phyloP scores from a whole-genome alignment of 2,797 vertebrate species.

The Melopsittacus undulatus region DNA sequence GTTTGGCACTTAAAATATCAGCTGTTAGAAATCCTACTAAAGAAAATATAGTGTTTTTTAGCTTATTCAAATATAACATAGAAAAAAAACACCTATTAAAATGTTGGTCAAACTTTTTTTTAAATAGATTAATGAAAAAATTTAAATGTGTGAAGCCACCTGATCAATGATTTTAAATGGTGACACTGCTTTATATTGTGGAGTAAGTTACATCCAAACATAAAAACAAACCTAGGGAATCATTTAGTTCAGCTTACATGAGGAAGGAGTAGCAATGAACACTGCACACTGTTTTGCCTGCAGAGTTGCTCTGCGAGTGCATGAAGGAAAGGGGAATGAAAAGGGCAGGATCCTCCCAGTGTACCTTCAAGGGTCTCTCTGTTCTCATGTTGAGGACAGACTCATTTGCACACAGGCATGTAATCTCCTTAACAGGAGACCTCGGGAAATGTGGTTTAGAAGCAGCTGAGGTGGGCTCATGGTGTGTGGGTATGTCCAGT shows the following conservation, averaged over 20 bases:
- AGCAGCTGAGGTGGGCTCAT: not conserved
- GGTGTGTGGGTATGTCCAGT: not conserved
- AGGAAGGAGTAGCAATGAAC: not conserved
- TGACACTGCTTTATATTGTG: not conserved
- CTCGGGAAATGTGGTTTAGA: not conserved
- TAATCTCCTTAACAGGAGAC: fast-evolving
- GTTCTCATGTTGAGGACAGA: not conserved
- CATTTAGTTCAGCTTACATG: fast-evolving
- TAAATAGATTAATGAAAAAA: not conserved
- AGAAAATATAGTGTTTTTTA: not conserved
- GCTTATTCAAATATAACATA: not conserved
- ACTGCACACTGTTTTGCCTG: fast-evolving
- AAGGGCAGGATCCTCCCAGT: not conserved
- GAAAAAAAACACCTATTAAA: not conserved
- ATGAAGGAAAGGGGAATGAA: not conserved
- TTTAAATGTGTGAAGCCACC: not conserved
- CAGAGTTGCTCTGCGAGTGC: not conserved
- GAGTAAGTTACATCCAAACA: not conserved
- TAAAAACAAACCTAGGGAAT: not conserved
- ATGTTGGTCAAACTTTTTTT: not conserved
- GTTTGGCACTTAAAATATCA: not conserved
- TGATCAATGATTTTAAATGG: not conserved
- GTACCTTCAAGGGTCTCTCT: not conserved
- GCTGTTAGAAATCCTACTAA: not conserved
- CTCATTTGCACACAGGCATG: fast-evolving